Base-by-base conservation (phyloP, 2,113 vertebrate species). In the Chionomys nivalis region DNA sequence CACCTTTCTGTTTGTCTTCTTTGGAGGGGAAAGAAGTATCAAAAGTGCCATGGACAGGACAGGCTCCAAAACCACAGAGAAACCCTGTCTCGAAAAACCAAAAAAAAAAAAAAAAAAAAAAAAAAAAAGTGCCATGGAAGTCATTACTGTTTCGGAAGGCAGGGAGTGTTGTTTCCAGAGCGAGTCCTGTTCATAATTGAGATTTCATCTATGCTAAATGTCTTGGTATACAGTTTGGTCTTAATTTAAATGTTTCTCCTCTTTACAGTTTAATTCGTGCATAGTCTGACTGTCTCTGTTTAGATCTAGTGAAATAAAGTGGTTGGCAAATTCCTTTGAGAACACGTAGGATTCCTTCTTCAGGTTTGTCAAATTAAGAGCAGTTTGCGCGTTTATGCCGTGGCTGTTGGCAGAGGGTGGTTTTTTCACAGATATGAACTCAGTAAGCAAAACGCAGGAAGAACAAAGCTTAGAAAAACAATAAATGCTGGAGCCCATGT, bases 361-460 rank as follows among this genome's bases (percentile, higher is more conserved):
- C 70, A 13, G 49, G 24, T 87, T 92, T 39, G 76, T 90, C 17
- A 93, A 49, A 19, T 26, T 39, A 47, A 70, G 33, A 13, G 9
- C 26, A 31, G 26, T 23, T 63, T 61, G 31, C 75, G 11, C 4
- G 2, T 79, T 90, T 87, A 39, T 78, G 75, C 10, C 61, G 0
- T 72, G n/a, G 65, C 7, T 66, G 2, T 77, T 90, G 21, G 47
- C 23, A 7, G 26, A 7, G 49, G 47, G 5, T 91, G 87, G 79
- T 72, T 24, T 85, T 94, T 87, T 66, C 88, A 33, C 36, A 90
- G 52, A 68, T 79, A 87, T 8, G 88, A 94, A 88, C 42, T 90
- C 36, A 63, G 3, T 21, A 14, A 88, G 73, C 70, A 72, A 89
- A 75, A 17, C 76, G 21, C 33, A 72, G 26, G 36, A 87, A 89